These are phyloP conservation scores for Cenopis cana DNA, from an alignment of 2,888 invertebrate genomes.

Conservation along the genomic window DNA sequence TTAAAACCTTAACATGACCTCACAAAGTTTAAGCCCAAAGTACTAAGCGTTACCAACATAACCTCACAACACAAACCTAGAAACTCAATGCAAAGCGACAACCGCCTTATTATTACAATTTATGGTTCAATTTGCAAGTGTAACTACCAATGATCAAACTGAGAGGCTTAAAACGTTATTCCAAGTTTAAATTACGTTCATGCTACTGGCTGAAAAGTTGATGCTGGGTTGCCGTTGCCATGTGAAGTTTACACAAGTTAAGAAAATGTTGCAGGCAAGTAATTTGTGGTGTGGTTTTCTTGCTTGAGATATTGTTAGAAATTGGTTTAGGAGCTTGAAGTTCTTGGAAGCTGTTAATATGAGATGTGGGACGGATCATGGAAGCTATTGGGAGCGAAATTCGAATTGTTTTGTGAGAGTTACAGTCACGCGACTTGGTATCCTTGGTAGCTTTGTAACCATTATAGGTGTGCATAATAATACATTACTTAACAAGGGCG, in stretches of 20 bases:
- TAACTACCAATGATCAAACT: conserved; percentile 11
- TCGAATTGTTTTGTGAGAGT: not conserved
- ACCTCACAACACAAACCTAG: conserved; percentile 20
- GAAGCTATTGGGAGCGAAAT: not conserved
- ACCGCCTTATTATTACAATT: not conserved
- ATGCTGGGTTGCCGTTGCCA: conserved; percentile 30
- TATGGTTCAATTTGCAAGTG: not conserved
- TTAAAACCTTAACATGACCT: conserved; percentile 16
- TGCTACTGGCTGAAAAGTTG: conserved; percentile 41
- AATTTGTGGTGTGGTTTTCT: conserved; percentile 28
- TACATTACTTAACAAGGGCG: no score
- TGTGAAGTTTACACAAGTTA: conserved; percentile 30
- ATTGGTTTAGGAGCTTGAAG: conserved; percentile 1
- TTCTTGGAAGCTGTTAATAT: not conserved
- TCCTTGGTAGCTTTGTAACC: no score
- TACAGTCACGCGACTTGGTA: no score
- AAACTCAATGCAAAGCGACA: not conserved
- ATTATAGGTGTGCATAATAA: no score
- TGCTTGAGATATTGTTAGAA: conserved; percentile 10
- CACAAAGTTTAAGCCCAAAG: conserved; percentile 9
- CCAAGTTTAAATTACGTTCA: conserved; percentile 43
- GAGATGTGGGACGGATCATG: not conserved
- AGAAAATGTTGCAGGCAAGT: conserved; percentile 36
- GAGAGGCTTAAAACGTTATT: conserved; percentile 41
- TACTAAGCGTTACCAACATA: conserved; percentile 30